Evolutionary conservation across 1,140 invertebrate genomes (phyloP).

Genomic region (Lepidostoma basale): DNA sequence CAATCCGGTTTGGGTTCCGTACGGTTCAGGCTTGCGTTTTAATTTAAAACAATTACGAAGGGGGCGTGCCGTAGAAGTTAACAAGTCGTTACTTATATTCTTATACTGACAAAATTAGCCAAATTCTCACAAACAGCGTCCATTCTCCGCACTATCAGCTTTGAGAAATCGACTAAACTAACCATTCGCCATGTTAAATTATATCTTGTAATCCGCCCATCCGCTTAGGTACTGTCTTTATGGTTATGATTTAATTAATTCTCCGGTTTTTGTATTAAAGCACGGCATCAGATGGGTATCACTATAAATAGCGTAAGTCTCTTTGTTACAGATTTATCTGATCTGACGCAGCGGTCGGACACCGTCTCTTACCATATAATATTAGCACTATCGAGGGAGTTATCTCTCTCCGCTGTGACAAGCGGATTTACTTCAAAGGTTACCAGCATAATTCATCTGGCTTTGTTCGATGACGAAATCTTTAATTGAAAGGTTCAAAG

Average conservation of each 20-base stretch:
- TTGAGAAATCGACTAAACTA: constrained; percentile 9
- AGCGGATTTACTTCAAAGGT: no score
- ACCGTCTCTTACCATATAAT: no score
- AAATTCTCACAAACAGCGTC: constrained; percentile 16
- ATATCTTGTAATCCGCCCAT: constrained; percentile 9
- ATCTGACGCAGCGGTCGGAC: no score
- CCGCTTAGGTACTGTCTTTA: constrained; percentile 19
- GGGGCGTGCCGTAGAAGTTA: constrained; percentile 6
- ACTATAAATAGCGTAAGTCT: neutral
- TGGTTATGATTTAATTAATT: constrained; percentile 28
- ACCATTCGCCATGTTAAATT: constrained; percentile 14
- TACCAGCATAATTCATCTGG: no score
- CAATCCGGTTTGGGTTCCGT: no score
- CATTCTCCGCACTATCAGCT: constrained; percentile 11
- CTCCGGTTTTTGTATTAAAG: neutral
- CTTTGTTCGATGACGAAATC: no score
- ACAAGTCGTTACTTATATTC: constrained; percentile 27
- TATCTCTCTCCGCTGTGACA: no score
- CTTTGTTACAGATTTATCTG: constrained; percentile 1
- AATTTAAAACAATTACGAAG: constrained; percentile 15
- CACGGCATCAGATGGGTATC: constrained; percentile 4
- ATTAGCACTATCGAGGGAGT: no score
- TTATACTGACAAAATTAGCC: constrained; percentile 14
- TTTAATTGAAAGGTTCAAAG: no score
- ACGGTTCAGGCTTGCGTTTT: no score